Percentiles rank a stretch among this genome's conserved stretches.
Evolutionary conservation across 1,140 invertebrate genomes (phyloP).

Genomic region (Ectropis grisescens): DNA sequence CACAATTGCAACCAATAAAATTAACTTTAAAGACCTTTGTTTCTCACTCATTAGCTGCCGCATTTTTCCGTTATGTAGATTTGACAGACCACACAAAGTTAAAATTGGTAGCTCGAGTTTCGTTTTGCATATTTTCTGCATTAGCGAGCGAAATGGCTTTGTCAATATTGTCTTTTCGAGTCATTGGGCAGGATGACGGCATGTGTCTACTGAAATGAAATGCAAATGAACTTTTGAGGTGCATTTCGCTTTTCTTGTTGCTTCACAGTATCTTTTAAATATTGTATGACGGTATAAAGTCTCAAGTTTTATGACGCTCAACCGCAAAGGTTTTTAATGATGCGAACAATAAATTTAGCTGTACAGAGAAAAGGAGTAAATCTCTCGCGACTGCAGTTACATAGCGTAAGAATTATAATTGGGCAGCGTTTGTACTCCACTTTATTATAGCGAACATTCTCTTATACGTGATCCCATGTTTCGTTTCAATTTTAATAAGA

Average conservation of each 20-base stretch:
- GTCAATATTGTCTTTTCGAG: conserved; percentile 48
- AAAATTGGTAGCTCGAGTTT: conserved; percentile 25
- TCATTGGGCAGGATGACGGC: conserved; percentile 38
- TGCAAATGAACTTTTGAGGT: conserved; percentile 27
- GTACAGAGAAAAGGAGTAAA: neutral
- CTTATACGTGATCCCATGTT: too few species aligned
- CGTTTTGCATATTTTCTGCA: conserved; percentile 56
- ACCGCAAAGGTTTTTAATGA: conserved; percentile 9
- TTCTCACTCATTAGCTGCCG: neutral
- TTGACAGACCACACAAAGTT: conserved; percentile 41
- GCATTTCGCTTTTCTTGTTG: conserved; percentile 18
- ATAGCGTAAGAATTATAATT: too few species aligned
- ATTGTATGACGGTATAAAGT: conserved; percentile 8
- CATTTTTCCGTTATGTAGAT: conserved; percentile 3
- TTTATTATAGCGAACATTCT: too few species aligned
- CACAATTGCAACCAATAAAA: too few species aligned
- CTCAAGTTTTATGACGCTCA: conserved; percentile 9
- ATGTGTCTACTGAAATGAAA: conserved; percentile 31
- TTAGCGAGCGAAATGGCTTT: conserved; percentile 43
- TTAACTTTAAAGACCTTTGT: neutral
- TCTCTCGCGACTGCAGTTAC: too few species aligned
- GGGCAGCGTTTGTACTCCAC: too few species aligned
- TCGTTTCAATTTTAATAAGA: too few species aligned
- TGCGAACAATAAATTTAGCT: conserved; percentile 6
- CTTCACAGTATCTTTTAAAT: conserved; percentile 13